phyloP scores from a whole-genome alignment of 2,113 vertebrate species.

The Ornithorhynchus anatinus region DNA sequence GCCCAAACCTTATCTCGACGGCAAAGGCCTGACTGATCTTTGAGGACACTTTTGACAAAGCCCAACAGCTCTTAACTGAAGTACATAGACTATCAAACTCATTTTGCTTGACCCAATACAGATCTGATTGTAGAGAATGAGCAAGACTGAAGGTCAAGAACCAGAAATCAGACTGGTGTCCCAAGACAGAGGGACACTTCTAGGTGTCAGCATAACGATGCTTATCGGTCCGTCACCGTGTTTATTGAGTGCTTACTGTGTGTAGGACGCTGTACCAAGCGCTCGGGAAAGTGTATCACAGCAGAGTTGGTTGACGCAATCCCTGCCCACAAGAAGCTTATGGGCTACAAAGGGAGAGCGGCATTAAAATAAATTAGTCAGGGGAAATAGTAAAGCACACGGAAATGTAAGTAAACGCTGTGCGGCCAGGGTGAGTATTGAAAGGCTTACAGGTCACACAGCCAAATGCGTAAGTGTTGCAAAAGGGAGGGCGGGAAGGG shows the following conservation, averaged over 20 bases:
- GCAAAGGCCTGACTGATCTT: background rate
- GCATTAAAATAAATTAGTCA: too few species aligned
- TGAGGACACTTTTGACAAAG: background rate
- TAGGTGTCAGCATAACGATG: background rate
- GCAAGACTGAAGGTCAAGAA: background rate
- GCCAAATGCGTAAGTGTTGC: too few species aligned
- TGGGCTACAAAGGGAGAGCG: too few species aligned
- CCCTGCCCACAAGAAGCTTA: too few species aligned
- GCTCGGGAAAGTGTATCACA: too few species aligned
- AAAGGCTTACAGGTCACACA: too few species aligned
- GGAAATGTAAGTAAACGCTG: too few species aligned
- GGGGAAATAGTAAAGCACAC: too few species aligned
- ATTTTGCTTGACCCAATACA: background rate
- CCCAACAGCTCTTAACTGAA: background rate
- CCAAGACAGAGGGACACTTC: background rate
- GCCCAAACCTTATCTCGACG: constrained; percentile 5
- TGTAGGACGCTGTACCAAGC: too few species aligned
- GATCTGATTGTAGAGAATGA: rapidly evolving
- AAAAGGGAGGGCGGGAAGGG: too few species aligned
- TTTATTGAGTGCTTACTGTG: background rate
- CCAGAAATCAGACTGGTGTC: background rate
- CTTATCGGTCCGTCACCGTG: background rate
- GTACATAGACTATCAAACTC: background rate
- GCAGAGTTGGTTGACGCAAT: too few species aligned
- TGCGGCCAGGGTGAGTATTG: too few species aligned